phyloP scores from a whole-genome alignment of 2,797 vertebrate species.

The Danio choprae region DNA sequence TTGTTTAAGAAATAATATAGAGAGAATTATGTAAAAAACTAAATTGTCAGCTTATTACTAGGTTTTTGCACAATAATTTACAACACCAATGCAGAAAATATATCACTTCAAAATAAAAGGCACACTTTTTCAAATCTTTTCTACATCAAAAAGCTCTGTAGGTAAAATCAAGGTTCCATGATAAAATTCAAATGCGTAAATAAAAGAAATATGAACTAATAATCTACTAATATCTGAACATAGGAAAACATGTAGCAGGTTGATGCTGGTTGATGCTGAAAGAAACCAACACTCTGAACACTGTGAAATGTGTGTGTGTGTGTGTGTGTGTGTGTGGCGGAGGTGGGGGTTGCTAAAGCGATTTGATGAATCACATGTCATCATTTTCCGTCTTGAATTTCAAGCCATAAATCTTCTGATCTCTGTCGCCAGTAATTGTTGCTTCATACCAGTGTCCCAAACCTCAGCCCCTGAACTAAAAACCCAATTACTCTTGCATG shows the following conservation, averaged over 20 bases:
- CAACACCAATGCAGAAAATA: too few relatives aligned
- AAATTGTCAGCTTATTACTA: too few relatives aligned
- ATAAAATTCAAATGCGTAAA: too few relatives aligned
- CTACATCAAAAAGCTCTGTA: too few relatives aligned
- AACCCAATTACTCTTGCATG: slow-evolving; percentile 70
- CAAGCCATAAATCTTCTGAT: slow-evolving; percentile 50
- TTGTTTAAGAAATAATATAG: too few relatives aligned
- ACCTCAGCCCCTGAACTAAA: slow-evolving; percentile 64
- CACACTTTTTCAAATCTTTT: too few relatives aligned
- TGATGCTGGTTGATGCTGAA: slow-evolving; percentile 1
- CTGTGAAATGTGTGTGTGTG: slow-evolving; percentile 18
- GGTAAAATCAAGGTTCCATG: too few relatives aligned
- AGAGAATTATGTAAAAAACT: too few relatives aligned
- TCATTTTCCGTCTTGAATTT: slow-evolving; percentile 48
- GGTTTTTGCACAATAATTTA: too few relatives aligned
- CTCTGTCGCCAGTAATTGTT: slow-evolving; percentile 50
- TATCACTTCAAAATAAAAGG: too few relatives aligned
- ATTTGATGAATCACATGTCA: slow-evolving; percentile 53
- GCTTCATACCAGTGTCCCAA: slow-evolving; percentile 50
- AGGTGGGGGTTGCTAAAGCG: slow-evolving; percentile 35
- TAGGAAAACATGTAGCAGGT: neutral
- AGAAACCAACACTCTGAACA: slow-evolving; percentile 17
- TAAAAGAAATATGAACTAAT: too few relatives aligned
- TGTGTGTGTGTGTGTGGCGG: slow-evolving; percentile 5
- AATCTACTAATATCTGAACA: neutral